Percentiles rank a stretch among this genome's conserved stretches.
Conservation (phyloP, 2,888 invertebrate genomes). For the Tetragonula carbonaria region DNA sequence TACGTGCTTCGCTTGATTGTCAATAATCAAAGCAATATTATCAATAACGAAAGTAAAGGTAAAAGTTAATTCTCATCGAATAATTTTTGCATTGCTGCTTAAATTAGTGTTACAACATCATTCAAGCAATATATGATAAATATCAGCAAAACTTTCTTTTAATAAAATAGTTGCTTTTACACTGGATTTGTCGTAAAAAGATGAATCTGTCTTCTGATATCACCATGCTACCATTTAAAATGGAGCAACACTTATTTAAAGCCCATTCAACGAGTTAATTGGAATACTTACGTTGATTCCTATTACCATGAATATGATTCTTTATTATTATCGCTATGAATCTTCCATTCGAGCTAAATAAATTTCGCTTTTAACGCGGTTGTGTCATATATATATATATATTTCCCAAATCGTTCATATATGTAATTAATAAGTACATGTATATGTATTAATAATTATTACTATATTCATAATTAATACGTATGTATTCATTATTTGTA, state of each 20-base stretch:
- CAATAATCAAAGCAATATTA: not conserved
- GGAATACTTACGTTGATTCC: slow-evolving; percentile 22
- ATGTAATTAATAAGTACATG: not conserved
- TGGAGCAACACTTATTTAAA: slow-evolving; percentile 14
- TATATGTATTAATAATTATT: not conserved
- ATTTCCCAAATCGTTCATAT: not conserved
- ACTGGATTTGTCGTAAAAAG: not conserved
- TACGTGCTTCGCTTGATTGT: not conserved
- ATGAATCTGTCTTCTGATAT: slow-evolving; percentile 6
- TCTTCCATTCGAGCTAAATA: not conserved
- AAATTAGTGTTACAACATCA: too few species aligned
- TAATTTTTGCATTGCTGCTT: too few species aligned
- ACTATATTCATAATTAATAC: not conserved
- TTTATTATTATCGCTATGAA: not conserved
- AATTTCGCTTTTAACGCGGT: not conserved
- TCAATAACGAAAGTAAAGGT: too few species aligned
- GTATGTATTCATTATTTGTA: too few species aligned
- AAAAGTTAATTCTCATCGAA: too few species aligned
- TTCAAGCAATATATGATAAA: too few species aligned
- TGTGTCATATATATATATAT: not conserved
- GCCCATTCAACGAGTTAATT: slow-evolving; percentile 21
- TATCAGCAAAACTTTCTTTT: not conserved
- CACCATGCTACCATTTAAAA: slow-evolving; percentile 3
- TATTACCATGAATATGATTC: slow-evolving; percentile 15
- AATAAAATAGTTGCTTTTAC: not conserved